These are phyloP conservation scores for Linnaemya vulpina DNA, from an alignment of 2,888 invertebrate species.

Conservation along the genomic window DNA sequence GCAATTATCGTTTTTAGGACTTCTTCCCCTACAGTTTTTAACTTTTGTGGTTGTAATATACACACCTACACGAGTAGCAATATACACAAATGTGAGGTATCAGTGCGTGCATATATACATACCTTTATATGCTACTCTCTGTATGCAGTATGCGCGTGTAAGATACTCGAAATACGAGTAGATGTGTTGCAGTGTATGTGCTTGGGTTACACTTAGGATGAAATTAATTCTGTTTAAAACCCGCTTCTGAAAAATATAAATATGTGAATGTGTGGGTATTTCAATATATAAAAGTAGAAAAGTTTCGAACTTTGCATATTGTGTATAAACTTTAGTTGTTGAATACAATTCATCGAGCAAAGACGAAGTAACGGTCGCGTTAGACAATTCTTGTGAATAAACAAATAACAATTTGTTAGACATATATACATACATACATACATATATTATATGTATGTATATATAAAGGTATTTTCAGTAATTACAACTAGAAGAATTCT, in stretches of 20 bases:
- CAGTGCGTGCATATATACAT: background rate
- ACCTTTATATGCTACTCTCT: too few relatives aligned
- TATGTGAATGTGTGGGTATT: background rate
- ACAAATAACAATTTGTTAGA: conserved; percentile 25
- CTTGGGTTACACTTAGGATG: conserved; percentile 42
- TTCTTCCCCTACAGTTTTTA: conserved; percentile 45
- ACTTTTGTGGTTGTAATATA: conserved; percentile 22
- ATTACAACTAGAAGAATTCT: conserved; percentile 7
- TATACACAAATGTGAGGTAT: background rate
- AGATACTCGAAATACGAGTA: background rate
- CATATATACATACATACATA: conserved; percentile 27
- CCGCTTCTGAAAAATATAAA: conserved; percentile 48
- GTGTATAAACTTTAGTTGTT: conserved; percentile 63
- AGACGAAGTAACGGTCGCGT: conserved; percentile 50
- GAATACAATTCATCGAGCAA: conserved; percentile 57
- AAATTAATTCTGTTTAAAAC: conserved; percentile 53
- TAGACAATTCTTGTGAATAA: background rate
- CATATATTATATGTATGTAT: background rate
- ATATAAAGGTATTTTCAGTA: conserved; percentile 7
- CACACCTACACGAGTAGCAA: background rate
- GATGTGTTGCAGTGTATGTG: background rate
- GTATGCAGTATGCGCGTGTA: background rate
- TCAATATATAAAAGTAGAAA: conserved; percentile 30
- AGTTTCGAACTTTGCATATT: conserved; percentile 55
- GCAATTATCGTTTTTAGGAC: conserved; percentile 35